Percentiles rank a stretch among this genome's conserved stretches.
phyloP scores from a whole-genome alignment of 1,140 invertebrate species.

The Cydia splendana region DNA sequence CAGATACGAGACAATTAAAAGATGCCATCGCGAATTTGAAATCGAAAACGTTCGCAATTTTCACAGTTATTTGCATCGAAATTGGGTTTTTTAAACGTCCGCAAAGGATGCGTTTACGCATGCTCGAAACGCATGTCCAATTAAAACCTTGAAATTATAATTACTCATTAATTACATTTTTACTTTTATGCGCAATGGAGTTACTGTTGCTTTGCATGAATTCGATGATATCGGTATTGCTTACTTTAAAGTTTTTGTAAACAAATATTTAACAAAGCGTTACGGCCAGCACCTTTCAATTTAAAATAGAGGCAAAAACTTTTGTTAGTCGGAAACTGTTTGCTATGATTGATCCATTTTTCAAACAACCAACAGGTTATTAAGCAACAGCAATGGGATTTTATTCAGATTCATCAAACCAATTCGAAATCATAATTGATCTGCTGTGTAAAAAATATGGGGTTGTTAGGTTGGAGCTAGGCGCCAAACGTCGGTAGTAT shows the following conservation, averaged over 20 bases:
- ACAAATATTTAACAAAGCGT: conserved; percentile 30
- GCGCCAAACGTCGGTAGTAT: conserved; percentile 52
- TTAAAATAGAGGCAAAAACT: conserved; percentile 35
- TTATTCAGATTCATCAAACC: conserved; percentile 79
- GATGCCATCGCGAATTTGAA: conserved; percentile 61
- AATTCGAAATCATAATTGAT: conserved; percentile 79
- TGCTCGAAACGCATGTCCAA: conserved; percentile 59
- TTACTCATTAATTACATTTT: conserved; percentile 40
- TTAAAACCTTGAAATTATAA: conserved; percentile 44
- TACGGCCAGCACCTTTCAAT: conserved; percentile 26
- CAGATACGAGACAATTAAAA: conserved; percentile 59
- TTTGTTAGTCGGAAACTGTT: conserved; percentile 51
- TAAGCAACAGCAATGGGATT: conserved; percentile 75
- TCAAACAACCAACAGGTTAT: conserved; percentile 74
- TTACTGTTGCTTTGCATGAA: conserved; percentile 32
- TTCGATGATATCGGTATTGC: conserved; percentile 12
- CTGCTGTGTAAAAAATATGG: conserved; percentile 76
- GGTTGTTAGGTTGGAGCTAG: conserved; percentile 70
- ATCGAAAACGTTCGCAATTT: conserved; percentile 62
- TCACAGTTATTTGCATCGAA: conserved; percentile 66
- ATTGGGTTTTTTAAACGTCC: conserved; percentile 59
- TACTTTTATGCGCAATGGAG: conserved; percentile 21
- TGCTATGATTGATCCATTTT: conserved; percentile 68
- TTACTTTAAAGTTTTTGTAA: conserved; percentile 12
- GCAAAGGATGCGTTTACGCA: conserved; percentile 62